Evolutionary conservation across 2,888 invertebrate genomes (phyloP), one percentile per base, ranked within the genome.

Genomic region (Drosophila recens): DNA sequence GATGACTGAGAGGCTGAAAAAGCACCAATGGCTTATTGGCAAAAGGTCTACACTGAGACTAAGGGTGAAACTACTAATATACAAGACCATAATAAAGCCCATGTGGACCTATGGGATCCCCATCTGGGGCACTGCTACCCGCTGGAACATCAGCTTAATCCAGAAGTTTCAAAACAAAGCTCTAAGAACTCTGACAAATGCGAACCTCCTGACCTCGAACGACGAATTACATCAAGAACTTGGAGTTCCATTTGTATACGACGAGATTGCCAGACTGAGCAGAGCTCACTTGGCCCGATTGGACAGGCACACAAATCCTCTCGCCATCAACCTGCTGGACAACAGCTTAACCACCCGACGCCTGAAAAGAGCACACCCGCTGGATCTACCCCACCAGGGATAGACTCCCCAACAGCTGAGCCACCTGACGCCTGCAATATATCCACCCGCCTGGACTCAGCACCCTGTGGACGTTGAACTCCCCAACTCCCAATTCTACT

Each of bases 91-190:
- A 1, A 43, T 20, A 4, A 17, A 23, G 20, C 43, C 43, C 5
- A 45, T 45, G n/a, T 45, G 43, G 43, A 20, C 23, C 11, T 45
- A 45, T 23, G 23, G 43, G 4, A 45, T 45, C n/a, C 23, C 17
- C 11, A 13, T 45, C 2, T 45, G 43, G 43, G 43, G 43, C 17
- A 45, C 43, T 1, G 40, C 40, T n/a, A n/a, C 42, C 30, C 3
- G 1, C 40, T 2, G 3, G 4, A 23, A 23, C 4, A 2, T 23
- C 23, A 23, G 23, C 4, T 2, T 3, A 4, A 23, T 23, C 23
- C 23, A 23, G 2, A 23, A 4, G 4, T 23, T 23, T 2, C 23
- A 23, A 23, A 23, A 23, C 4, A 2, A 4, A 23, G 2, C 23
- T 4, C 4, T 23, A 23, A 23, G 23, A 4, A 4, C 4, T 4